Conservation (phyloP, 1,140 invertebrate genomes). For the Dreissena polymorpha region DNA sequence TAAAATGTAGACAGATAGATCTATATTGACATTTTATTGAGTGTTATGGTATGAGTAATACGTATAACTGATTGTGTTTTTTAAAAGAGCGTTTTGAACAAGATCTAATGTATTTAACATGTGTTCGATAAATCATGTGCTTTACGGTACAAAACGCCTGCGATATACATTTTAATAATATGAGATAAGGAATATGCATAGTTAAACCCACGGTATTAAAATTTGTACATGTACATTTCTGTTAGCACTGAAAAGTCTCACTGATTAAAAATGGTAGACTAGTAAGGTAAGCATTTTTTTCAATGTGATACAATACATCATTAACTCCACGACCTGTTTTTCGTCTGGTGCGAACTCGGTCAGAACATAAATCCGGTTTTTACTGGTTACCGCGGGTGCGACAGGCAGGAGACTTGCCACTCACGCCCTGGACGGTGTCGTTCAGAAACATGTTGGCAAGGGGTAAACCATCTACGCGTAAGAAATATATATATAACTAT, state of each 20-base stretch:
- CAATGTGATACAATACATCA: no score
- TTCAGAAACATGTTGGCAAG: slow-evolving; percentile 54
- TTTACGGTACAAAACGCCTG: no score
- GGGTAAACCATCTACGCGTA: slow-evolving; percentile 60
- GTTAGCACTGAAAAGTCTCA: no score
- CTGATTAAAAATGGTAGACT: no score
- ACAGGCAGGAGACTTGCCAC: slow-evolving; percentile 66
- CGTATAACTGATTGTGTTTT: neutral
- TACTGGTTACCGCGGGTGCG: slow-evolving; percentile 59
- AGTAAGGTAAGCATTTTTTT: no score
- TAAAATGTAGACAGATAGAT: no score
- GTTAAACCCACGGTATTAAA: no score
- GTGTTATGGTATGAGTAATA: neutral
- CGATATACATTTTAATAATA: no score
- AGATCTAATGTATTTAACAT: neutral
- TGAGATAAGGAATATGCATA: no score
- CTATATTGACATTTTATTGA: neutral
- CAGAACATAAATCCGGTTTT: slow-evolving; percentile 64
- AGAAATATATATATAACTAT: slow-evolving; percentile 1
- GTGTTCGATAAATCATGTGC: no score
- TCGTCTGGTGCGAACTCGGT: slow-evolving; percentile 64
- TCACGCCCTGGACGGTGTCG: slow-evolving; percentile 54
- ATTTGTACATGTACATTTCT: no score
- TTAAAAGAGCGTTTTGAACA: neutral
- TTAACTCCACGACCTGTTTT: no score